A percentile compares a stretch with the other conserved stretches of the same genome.
phyloP scores from a whole-genome alignment of 2,797 vertebrate genomes.

The Rhinophrynus dorsalis region DNA sequence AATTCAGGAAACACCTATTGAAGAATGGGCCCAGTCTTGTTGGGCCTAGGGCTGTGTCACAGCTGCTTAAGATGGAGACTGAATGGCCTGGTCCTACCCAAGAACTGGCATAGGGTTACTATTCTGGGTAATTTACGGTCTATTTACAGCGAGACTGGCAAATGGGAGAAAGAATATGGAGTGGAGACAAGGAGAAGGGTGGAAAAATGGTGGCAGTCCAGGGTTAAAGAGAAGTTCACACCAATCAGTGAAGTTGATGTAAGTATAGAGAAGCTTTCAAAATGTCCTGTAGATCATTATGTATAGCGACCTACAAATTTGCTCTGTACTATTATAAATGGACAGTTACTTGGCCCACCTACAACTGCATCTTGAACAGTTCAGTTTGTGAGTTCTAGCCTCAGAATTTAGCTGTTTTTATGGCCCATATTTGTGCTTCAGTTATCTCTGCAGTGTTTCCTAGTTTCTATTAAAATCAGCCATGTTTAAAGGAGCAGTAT shows the following conservation, averaged over 20 bases:
- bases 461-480: no score
- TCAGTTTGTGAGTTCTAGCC: no score
- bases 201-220: constrained; percentile 86
- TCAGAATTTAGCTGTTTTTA: no score
- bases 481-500: no score
- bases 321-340: no score
- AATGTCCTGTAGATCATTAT: background rate
- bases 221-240: constrained; percentile 76
- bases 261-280: constrained; percentile 54
- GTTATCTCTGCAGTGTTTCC: no score
- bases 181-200: constrained; percentile 79
- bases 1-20: background rate
- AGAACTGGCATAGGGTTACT: constrained; percentile 47
- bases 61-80: constrained; percentile 57
- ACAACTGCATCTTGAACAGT: no score
- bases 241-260: constrained; percentile 70
- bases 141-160: constrained; percentile 84
- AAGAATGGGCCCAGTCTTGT: constrained; percentile 68
- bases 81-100: constrained; percentile 23
- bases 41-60: constrained; percentile 57
- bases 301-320: no score
- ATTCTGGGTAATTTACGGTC: constrained; percentile 58
- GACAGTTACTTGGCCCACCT: no score
- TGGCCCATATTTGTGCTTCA: no score
- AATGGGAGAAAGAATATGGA: constrained; percentile 84